These are phyloP conservation scores for Hydropotes inermis DNA, from an alignment of 2,113 vertebrate species.

Conservation along the genomic window DNA sequence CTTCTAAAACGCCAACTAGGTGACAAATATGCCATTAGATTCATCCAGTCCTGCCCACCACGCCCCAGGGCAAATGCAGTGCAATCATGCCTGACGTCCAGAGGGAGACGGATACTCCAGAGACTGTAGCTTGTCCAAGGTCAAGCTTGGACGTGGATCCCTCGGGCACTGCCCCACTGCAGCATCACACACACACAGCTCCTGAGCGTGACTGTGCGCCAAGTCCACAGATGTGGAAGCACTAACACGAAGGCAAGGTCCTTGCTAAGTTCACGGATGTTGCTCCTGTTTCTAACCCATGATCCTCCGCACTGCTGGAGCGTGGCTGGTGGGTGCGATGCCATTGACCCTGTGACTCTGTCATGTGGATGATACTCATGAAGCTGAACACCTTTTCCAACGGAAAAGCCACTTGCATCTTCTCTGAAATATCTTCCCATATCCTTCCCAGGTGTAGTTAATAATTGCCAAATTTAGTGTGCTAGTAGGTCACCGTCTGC, in stretches of 20 bases:
- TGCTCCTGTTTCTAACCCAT: fast-evolving
- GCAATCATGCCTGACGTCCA: neutral
- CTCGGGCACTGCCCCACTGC: fast-evolving
- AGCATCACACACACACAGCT: fast-evolving
- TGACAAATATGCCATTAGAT: fast-evolving
- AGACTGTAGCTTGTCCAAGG: fast-evolving
- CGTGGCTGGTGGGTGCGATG: fast-evolving
- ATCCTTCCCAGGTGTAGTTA: neutral
- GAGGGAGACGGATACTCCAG: neutral
- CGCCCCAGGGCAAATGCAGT: fast-evolving
- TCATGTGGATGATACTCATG: fast-evolving
- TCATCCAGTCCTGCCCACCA: fast-evolving
- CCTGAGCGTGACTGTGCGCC: fast-evolving
- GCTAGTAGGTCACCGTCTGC: fast-evolving
- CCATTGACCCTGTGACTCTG: fast-evolving
- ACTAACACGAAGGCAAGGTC: fast-evolving
- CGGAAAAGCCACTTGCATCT: fast-evolving
- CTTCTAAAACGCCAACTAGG: neutral
- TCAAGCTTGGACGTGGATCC: fast-evolving
- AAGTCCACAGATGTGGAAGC: fast-evolving
- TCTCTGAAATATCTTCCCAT: neutral
- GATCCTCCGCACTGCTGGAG: fast-evolving
- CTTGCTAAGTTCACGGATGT: fast-evolving
- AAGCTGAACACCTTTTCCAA: neutral
- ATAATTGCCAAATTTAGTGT: neutral